A percentile compares a stretch with the other conserved stretches of the same genome.
phyloP scores from a whole-genome alignment of 2,113 vertebrate species.

The Podocnemis expansa region DNA sequence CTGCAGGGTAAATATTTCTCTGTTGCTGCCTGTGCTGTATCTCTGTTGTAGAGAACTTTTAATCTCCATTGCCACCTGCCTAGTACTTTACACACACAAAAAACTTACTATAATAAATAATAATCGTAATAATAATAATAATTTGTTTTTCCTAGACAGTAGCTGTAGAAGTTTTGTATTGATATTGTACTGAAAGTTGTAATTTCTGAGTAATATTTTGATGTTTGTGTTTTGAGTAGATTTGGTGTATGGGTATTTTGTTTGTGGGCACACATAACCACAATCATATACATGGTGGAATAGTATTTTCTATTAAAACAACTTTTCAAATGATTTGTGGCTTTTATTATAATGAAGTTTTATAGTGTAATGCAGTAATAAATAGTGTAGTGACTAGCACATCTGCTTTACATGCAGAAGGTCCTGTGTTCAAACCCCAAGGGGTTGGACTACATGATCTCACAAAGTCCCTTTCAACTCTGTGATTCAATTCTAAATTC shows the following conservation, averaged over 20 bases:
- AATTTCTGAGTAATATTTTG: neutral
- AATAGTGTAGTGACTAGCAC: too few species aligned
- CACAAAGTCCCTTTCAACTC: too few species aligned
- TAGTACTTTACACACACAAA: neutral
- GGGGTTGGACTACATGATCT: too few species aligned
- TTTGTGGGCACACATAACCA: neutral
- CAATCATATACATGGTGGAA: accelerated
- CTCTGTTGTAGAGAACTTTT: neutral
- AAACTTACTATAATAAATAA: neutral
- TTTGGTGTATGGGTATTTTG: neutral
- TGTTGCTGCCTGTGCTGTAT: neutral
- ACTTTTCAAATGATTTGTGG: neutral
- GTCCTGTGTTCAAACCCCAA: too few species aligned
- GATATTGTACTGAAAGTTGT: neutral
- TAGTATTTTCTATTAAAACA: neutral
- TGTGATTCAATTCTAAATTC: too few species aligned
- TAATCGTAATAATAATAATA: neutral
- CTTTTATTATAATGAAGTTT: neutral
- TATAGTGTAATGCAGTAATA: neutral
- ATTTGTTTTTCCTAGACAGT: neutral
- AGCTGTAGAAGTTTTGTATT: neutral
- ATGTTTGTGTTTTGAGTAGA: neutral
- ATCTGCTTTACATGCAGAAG: too few species aligned
- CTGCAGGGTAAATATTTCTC: neutral
- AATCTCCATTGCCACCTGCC: neutral